These are phyloP conservation scores for Casuarius casuarius DNA, from an alignment of 2,113 vertebrate species.

Conservation along the genomic window DNA sequence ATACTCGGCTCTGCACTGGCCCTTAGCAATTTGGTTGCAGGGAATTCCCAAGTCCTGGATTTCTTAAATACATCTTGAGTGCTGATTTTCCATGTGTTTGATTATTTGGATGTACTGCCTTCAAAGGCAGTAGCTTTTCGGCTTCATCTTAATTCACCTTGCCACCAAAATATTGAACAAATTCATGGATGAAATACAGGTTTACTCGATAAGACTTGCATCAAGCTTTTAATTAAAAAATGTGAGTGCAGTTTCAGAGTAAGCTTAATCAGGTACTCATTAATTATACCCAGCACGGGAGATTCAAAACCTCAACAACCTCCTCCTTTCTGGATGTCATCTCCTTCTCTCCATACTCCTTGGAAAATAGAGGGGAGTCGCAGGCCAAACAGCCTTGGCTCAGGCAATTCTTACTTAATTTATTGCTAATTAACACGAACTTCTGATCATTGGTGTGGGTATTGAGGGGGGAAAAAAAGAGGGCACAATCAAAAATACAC, in stretches of 20 bases:
- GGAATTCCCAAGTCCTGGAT: neutral
- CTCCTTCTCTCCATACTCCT: neutral
- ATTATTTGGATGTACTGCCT: neutral
- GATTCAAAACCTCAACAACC: neutral
- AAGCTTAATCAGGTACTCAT: neutral
- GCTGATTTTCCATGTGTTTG: neutral
- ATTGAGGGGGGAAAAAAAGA: neutral
- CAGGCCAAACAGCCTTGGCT: neutral
- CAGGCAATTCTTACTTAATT: neutral
- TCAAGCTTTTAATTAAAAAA: neutral
- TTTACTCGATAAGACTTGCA: neutral
- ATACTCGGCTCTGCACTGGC: fast-evolving
- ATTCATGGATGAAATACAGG: neutral
- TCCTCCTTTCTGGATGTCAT: neutral
- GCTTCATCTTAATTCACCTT: neutral
- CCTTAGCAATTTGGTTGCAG: neutral
- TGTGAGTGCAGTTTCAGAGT: neutral
- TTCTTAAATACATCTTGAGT: neutral
- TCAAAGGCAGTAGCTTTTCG: neutral
- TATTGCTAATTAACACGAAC: neutral
- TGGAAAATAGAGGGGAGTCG: fast-evolving
- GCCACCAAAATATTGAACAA: neutral
- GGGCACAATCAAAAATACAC: neutral
- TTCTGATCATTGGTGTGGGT: neutral
- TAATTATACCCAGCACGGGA: neutral